Percentiles rank a stretch among this genome's conserved stretches.
Conservation (phyloP, 1,140 invertebrate species). For the Nasonia vitripennis region DNA sequence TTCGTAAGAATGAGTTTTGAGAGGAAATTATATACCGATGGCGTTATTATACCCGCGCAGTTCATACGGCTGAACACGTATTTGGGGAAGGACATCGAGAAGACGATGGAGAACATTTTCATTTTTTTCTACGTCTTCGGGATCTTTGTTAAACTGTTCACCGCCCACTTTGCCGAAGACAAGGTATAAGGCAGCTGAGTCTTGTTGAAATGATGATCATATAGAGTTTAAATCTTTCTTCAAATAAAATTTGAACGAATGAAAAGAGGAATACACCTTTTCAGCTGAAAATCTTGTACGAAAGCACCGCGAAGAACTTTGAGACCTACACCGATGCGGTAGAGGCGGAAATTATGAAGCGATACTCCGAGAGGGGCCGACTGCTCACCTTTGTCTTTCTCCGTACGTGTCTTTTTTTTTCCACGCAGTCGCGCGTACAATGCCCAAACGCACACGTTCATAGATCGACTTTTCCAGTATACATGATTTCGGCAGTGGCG, state of each 20-base stretch:
- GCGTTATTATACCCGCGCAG: not conserved
- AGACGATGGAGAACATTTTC: not conserved
- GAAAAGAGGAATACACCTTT: not conserved
- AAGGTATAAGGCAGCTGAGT: not conserved
- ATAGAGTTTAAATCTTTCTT: too few species aligned
- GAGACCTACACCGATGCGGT: not conserved
- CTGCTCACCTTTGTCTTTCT: not conserved
- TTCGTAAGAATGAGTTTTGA: not conserved
- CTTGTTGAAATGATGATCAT: too few species aligned
- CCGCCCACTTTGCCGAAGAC: too few species aligned
- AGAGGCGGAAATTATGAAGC: not conserved
- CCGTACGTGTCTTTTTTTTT: not conserved
- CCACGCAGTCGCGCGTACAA: too few species aligned
- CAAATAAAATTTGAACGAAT: too few species aligned
- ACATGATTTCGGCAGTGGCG: not conserved
- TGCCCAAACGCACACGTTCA: too few species aligned
- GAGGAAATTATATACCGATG: not conserved
- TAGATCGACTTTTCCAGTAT: not conserved
- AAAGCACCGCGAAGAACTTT: not conserved
- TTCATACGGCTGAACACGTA: not conserved
- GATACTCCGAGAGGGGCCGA: not conserved
- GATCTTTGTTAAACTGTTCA: too few species aligned
- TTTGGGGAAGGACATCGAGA: not conserved
- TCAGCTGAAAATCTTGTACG: not conserved
- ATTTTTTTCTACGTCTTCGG: not conserved